Evolutionary conservation across 2,888 invertebrate species (phyloP).

Genomic region (Drosophila kambysellisi): DNA sequence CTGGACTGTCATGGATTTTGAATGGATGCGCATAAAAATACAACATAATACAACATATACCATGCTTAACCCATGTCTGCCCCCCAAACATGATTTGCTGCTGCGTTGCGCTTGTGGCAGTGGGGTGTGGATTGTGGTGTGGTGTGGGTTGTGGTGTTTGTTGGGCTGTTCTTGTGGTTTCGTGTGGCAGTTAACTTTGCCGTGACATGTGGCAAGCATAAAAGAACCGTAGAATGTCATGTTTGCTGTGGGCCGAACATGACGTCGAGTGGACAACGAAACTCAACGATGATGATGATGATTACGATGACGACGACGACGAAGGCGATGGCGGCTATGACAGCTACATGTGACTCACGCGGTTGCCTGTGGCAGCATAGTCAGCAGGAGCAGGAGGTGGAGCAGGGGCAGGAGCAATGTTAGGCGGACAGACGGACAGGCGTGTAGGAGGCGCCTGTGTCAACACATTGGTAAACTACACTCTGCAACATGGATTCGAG

Average conservation of each 20-base stretch:
- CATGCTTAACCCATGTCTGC: slow-evolving; percentile 56
- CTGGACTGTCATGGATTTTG: slow-evolving; percentile 46
- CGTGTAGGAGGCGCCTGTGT: slow-evolving; percentile 46
- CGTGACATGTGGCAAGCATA: slow-evolving; percentile 78
- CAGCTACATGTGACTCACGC: slow-evolving; percentile 65
- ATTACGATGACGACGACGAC: slow-evolving; percentile 7
- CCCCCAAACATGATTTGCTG: slow-evolving; percentile 10
- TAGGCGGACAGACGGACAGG: not conserved
- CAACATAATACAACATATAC: slow-evolving; percentile 43
- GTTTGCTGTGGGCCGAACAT: slow-evolving; percentile 77
- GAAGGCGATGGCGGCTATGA: slow-evolving; percentile 24
- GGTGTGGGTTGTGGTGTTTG: not conserved
- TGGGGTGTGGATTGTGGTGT: not conserved
- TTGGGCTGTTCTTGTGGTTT: slow-evolving; percentile 24
- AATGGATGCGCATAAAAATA: slow-evolving; percentile 60
- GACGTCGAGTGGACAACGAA: slow-evolving; percentile 69
- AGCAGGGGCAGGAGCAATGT: not conserved
- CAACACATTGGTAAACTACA: slow-evolving; percentile 72
- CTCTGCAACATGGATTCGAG: slow-evolving; percentile 30
- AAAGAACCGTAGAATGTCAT: slow-evolving; percentile 80
- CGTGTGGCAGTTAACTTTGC: slow-evolving; percentile 72
- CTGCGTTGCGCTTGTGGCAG: slow-evolving; percentile 11
- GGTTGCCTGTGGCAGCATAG: slow-evolving; percentile 9
- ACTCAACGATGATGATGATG: slow-evolving; percentile 27
- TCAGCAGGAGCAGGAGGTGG: not conserved